These are phyloP conservation scores for Bathynomus jamesi DNA, from an alignment of 1,140 invertebrate genomes.

Conservation along the genomic window DNA sequence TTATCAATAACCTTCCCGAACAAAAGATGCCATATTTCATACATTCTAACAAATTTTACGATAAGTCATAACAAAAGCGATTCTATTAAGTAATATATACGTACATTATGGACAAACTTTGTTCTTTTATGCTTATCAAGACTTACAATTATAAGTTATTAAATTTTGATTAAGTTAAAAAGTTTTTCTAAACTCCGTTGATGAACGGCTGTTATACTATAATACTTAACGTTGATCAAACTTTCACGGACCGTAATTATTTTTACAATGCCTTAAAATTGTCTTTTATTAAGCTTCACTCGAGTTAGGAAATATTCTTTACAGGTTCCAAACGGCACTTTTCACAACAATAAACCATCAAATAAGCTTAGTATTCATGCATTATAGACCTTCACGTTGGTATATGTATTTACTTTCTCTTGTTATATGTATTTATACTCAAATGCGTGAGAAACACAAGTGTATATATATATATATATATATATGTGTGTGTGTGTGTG, in stretches of 20 bases:
- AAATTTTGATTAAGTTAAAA: constrained; percentile 1
- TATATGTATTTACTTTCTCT: no score
- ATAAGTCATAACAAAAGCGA: neutral
- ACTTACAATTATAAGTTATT: neutral
- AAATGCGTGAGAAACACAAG: no score
- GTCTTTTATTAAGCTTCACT: neutral
- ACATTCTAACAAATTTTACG: neutral
- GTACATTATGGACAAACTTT: no score
- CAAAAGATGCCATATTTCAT: neutral
- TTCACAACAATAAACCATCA: neutral
- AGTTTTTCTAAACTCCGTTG: neutral
- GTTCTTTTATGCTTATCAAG: neutral
- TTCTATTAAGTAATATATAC: neutral
- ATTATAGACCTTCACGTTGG: no score
- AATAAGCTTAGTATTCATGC: neutral
- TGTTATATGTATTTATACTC: no score
- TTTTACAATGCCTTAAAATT: neutral
- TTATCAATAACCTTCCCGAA: neutral
- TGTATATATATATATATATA: no score
- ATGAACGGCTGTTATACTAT: neutral
- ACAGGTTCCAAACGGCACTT: neutral
- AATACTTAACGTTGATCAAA: neutral
- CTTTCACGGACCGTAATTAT: neutral
- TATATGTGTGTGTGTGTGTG: no score
- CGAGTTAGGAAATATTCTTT: neutral